Base-by-base conservation (phyloP, 2,888 invertebrate genomes). In the Perithous albicinctus region DNA sequence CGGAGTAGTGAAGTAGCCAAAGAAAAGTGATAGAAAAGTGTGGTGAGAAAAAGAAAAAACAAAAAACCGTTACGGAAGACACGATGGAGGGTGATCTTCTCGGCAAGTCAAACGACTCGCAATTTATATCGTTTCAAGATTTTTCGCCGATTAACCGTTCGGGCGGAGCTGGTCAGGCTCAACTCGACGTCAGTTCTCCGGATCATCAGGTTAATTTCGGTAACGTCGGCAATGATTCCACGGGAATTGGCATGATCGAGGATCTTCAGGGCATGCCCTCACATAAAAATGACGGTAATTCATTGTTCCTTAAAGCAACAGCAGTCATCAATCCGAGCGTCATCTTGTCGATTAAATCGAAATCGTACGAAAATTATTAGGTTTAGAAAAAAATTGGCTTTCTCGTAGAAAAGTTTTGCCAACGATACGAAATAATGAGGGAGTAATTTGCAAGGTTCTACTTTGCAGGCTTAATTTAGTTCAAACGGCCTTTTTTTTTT, bases 71-170 rank as follows among this genome's bases (percentile, higher is more conserved):
- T n/a, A n/a, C n/a, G n/a, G n/a, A n/a, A n/a, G n/a, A n/a, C n/a
- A n/a, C n/a, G n/a, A n/a, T 89, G 89, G 87, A 89, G 70, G 84
- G 85, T 54, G 86, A 83, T 82, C 86, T 86, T 10, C 63, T 81
- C 6, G 87, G 78, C 43, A 75, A 82, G 61, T 43, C 84, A 6
- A 64, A 79, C 46, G 78, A 77, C 66, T 82, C 89, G 3, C 91
- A 90, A 29, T 91, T 91, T 72, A 90, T 96, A 80, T 95, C 96
- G 82, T 96, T 96, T 88, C 96, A 96, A 92, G 96, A 96, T 89
- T 96, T 95, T 92, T 95, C 96, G 29, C 94, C 95, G 8, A 92
- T 93, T 32, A 93, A 93, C 84, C 93, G 93, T 26, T 84, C 87
- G 79, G 94, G 94, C 80, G 94, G 93, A 73, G 85, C 87, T 67